Conservation (phyloP, 2,888 invertebrate species). For the Nemotelus nigrinus region DNA sequence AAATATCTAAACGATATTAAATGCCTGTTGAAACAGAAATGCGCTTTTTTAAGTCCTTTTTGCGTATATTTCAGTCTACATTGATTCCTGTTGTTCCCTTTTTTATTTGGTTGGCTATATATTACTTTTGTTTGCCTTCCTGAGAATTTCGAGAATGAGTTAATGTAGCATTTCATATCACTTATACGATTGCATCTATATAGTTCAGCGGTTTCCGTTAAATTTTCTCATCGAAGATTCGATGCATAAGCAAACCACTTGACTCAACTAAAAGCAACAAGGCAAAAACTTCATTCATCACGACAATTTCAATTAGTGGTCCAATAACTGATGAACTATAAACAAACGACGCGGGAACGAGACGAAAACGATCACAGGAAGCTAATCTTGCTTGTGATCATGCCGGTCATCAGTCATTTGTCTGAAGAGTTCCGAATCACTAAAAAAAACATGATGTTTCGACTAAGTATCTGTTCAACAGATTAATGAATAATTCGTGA, state of each 20-base stretch:
- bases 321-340: conserved; percentile 34
- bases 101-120: too few species aligned
- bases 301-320: conserved; percentile 29
- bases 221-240: background rate
- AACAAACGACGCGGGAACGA: conserved; percentile 31
- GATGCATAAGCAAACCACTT: background rate
- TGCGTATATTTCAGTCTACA: too few species aligned
- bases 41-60: too few species aligned
- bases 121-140: too few species aligned
- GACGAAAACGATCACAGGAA: conserved; percentile 32
- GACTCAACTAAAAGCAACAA: background rate
- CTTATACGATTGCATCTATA: too few species aligned
- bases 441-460: background rate
- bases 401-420: conserved; percentile 28
- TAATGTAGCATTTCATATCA: too few species aligned
- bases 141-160: too few species aligned
- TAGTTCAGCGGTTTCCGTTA: background rate
- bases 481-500: conserved; percentile 35
- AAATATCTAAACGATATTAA: too few species aligned
- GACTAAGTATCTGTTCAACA: conserved; percentile 17
- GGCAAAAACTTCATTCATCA: conserved; percentile 15
- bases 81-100: too few species aligned
- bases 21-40: too few species aligned
- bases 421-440: background rate
- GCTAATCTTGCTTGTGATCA: conserved; percentile 33